A percentile compares a stretch with the other conserved stretches of the same genome.
phyloP scores from a whole-genome alignment of 2,797 vertebrate genomes.

The Anguilla anguilla region DNA sequence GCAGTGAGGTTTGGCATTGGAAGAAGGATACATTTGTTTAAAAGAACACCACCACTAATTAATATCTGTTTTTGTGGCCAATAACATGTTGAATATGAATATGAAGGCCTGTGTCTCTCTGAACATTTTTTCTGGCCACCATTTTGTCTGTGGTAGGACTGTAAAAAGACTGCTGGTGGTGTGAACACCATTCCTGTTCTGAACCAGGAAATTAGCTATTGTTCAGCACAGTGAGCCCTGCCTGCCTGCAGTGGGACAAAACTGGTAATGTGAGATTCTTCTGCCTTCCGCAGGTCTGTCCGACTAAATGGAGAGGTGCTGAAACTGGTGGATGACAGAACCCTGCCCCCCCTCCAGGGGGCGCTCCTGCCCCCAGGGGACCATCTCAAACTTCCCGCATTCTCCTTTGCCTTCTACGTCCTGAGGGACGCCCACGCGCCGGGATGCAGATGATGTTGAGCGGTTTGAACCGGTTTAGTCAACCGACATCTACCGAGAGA shows the following conservation, averaged over 20 bases:
- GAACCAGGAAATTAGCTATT: not conserved
- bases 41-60: too few relatives aligned
- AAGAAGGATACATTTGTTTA: too few relatives aligned
- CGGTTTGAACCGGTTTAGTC: too few relatives aligned
- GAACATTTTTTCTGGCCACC: not conserved
- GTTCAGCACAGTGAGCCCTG: not conserved
- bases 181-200: not conserved
- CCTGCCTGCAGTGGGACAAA: not conserved
- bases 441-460: conserved; percentile 71
- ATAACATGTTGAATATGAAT: not conserved
- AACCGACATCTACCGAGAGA: not conserved
- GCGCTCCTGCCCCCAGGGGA: conserved; percentile 62
- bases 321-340: conserved; percentile 83
- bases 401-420: conserved; percentile 87
- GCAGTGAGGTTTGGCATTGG: too few relatives aligned
- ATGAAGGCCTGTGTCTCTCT: not conserved
- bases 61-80: not conserved
- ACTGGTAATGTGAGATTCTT: not conserved
- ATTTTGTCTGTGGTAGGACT: not conserved
- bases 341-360: conserved; percentile 76
- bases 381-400: conserved; percentile 77
- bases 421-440: conserved; percentile 73
- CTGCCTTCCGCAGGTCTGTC: conserved; percentile 70
- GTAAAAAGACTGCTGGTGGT: not conserved
- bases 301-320: conserved; percentile 79